Conservation (phyloP, 2,888 invertebrate species). For the Cheilosia impressa region DNA sequence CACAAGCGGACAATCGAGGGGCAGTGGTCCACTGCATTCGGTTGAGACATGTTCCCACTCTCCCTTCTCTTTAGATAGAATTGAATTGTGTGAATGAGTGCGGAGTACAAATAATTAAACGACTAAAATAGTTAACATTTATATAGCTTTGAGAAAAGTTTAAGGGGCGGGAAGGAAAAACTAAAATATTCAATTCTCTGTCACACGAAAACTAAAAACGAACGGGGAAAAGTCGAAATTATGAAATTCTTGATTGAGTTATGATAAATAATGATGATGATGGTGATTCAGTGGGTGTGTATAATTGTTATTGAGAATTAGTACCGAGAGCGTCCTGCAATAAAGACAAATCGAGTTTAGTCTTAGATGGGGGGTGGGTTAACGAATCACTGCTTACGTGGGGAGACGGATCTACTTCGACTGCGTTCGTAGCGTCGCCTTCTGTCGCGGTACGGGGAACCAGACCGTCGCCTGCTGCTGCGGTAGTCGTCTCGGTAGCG, state of each 20-base stretch:
- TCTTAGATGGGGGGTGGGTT: neutral
- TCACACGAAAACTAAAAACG: constrained; percentile 10
- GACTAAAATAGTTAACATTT: constrained; percentile 37
- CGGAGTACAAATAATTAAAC: neutral
- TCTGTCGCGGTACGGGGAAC: constrained; percentile 76
- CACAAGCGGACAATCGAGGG: neutral
- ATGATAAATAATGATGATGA: constrained; percentile 52
- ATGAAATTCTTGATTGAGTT: constrained; percentile 35
- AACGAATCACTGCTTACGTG: constrained; percentile 76
- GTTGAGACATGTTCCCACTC: neutral
- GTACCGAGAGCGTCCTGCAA: constrained; percentile 78
- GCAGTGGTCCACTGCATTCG: constrained; percentile 9
- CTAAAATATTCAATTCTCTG: constrained; percentile 48
- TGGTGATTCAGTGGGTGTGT: constrained; percentile 28
- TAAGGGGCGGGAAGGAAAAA: neutral
- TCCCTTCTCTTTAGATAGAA: neutral
- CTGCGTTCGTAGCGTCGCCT: constrained; percentile 78
- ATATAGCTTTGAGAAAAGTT: constrained; percentile 21
- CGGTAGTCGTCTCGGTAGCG: constrained; percentile 77
- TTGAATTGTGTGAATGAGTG: neutral
- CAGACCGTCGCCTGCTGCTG: constrained; percentile 76
- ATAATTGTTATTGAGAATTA: constrained; percentile 41
- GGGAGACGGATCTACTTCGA: constrained; percentile 80
- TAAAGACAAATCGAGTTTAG: constrained; percentile 17
- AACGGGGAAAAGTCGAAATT: constrained; percentile 22